Evolutionary conservation across 35 echinoderm and acorn worm species (phyloP).

Genomic region (Holothuria glaberrima): DNA sequence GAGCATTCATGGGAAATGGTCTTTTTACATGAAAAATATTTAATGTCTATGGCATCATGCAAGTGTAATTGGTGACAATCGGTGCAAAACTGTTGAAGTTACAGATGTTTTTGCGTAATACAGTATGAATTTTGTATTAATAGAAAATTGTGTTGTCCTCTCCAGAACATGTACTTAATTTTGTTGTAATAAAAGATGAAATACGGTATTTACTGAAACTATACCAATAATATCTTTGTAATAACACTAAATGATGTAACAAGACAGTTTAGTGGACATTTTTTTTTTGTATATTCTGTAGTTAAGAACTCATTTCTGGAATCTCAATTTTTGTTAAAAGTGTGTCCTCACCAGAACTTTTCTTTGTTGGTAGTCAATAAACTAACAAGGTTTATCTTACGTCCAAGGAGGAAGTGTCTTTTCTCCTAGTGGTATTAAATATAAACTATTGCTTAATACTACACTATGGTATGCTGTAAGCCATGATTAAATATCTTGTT

Average conservation of each 20-base stretch:
- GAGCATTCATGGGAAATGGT: not conserved
- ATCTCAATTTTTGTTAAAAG: no score
- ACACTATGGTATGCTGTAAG: not conserved
- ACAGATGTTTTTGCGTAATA: not conserved
- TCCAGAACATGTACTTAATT: slow-evolving; percentile 8
- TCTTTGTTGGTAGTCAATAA: no score
- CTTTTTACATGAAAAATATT: not conserved
- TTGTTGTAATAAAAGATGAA: no score
- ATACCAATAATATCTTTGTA: no score
- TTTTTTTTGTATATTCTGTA: no score
- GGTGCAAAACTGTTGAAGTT: not conserved
- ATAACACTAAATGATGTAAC: no score
- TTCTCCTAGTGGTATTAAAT: not conserved
- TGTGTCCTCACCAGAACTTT: no score
- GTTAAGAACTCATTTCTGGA: not conserved
- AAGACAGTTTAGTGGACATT: no score
- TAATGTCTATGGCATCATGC: not conserved
- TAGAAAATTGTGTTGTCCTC: not conserved
- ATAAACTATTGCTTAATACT: not conserved
- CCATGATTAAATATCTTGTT: not conserved
- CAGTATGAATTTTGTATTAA: not conserved
- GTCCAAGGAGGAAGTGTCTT: not conserved
- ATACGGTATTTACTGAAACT: no score
- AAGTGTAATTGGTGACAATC: not conserved
- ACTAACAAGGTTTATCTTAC: no score